Conservation (phyloP, 2,888 invertebrate species). For the Coleophora deauratella region DNA sequence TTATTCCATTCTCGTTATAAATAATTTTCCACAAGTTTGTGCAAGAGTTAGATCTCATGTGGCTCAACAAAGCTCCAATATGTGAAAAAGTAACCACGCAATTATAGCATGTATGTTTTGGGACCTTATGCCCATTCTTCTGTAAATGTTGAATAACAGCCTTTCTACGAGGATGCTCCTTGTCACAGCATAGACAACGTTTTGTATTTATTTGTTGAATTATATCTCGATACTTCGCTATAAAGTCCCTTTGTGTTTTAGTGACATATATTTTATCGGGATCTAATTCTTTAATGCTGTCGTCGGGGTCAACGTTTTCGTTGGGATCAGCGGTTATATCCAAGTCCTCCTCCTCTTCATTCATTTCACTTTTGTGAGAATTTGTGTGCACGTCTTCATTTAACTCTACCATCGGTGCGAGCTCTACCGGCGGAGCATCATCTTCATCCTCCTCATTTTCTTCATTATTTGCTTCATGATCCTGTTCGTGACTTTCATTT, state of each 20-base stretch:
- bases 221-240: conserved; percentile 55
- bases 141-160: conserved; percentile 70
- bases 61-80: conserved; percentile 66
- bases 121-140: conserved; percentile 72
- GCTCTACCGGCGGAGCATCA: conserved; percentile 39
- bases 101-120: conserved; percentile 77
- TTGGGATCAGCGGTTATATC: conserved; percentile 37
- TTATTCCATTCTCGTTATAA: conserved; percentile 63
- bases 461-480: conserved; percentile 38
- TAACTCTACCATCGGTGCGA: conserved; percentile 59
- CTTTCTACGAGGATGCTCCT: conserved; percentile 63
- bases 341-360: conserved; percentile 43
- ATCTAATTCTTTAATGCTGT: conserved; percentile 41
- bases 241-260: conserved; percentile 61
- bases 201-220: conserved; percentile 68
- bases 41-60: conserved; percentile 66
- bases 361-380: conserved; percentile 46
- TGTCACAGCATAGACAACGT: conserved; percentile 61
- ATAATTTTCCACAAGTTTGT: conserved; percentile 69
- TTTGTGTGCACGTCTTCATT: conserved; percentile 60
- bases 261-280: conserved; percentile 58
- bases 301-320: conserved; percentile 37
- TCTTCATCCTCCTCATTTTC: conserved; percentile 42
- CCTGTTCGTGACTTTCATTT: conserved; percentile 32
- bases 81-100: conserved; percentile 75